phyloP scores from a whole-genome alignment of 35 echinoderm and acorn worm genomes.

The Lytechinus pictus region DNA sequence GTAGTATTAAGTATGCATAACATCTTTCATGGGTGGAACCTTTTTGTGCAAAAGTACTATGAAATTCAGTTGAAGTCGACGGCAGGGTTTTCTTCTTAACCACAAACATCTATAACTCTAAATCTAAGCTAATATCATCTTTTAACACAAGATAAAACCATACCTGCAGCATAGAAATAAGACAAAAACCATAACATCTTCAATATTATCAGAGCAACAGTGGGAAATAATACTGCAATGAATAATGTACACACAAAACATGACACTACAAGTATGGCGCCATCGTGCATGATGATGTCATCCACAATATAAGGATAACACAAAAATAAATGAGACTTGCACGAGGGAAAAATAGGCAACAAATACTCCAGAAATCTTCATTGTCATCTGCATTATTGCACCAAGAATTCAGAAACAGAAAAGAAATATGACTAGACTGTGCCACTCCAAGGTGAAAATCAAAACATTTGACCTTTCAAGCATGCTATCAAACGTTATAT shows the following conservation, averaged over 20 bases:
- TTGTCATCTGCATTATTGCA: background rate
- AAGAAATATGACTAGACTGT: background rate
- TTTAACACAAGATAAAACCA: background rate
- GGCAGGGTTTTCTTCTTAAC: background rate
- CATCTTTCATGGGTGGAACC: background rate
- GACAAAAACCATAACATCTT: background rate
- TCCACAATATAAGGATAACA: background rate
- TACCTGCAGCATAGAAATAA: conserved; percentile 10
- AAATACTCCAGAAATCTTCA: background rate
- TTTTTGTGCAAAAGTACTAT: background rate
- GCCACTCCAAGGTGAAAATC: background rate
- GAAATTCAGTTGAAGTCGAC: background rate
- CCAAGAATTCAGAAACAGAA: background rate
- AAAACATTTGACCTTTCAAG: background rate
- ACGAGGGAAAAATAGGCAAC: background rate
- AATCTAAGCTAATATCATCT: background rate
- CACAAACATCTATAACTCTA: background rate
- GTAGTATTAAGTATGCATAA: background rate
- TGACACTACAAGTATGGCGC: background rate
- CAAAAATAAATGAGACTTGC: background rate
- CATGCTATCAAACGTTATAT: no score
- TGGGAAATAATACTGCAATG: conserved; percentile 18
- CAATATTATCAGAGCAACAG: background rate
- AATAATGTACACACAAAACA: background rate
- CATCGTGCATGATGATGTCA: background rate